Base-by-base conservation (phyloP, 2,888 invertebrate genomes). In the Maniola hyperantus region DNA sequence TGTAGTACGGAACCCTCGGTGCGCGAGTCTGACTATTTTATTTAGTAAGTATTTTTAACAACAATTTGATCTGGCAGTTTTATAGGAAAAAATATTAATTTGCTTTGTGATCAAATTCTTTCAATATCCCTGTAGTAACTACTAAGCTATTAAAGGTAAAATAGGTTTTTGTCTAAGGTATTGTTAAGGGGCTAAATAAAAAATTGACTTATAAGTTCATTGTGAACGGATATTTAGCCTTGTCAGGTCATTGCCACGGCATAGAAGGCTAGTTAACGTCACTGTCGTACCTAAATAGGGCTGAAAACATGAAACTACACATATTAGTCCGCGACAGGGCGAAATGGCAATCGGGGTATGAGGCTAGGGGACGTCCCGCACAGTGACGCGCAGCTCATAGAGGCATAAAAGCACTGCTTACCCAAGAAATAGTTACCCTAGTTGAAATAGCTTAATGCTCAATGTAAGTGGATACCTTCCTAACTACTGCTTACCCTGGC, bases 121-220 rank as follows among this genome's bases (percentile, higher is more conserved):
- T 55, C 34, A 33, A 62, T 61, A 34, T 55, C 55, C 64, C 55
- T 62, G 26, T 57, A 57, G 42, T 57, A 42, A 42, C 57, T 42
- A 20, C 39, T 42, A 57, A 39, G 13, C 57, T 8, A 57, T 57
- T 20, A 57, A 57, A 57, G 57, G 57, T 57, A 57, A 20, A 57
- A 57, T 57, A 42, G 39, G 20, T 20, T 57, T 57, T 55, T 57
- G 11, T 57, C 20, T 18, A 15, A 39, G 13, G 18, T 39, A 36
- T 55, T 39, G 55, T 55, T 26, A 54, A 42, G 57, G 42, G 20
- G 57, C 13, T 8, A 20, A 39, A 42, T 57, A 57, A 57, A 57
- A 57, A 57, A 55, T 59, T 46, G 33, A 15, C 42, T 50, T 50
- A 11, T 57, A 42, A 42, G 18, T 18, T 58, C 39, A 58, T 58